Percentiles rank a stretch among this genome's conserved stretches.
These are phyloP conservation scores for Macrosoma leucophasiata DNA, from an alignment of 2,888 invertebrate genomes.

Conservation along the genomic window DNA sequence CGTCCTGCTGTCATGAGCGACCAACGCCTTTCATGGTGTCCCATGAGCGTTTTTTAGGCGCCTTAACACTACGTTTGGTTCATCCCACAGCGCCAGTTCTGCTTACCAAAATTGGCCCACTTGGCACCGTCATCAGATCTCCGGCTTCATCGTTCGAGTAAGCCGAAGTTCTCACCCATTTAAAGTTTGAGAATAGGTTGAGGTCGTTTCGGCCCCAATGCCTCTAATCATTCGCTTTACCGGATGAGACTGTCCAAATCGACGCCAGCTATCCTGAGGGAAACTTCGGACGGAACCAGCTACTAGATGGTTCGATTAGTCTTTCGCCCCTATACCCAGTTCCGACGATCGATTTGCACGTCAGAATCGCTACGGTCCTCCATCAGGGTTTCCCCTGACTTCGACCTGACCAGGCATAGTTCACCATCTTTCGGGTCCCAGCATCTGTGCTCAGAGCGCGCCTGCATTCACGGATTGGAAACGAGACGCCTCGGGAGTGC, in stretches of 20 bases:
- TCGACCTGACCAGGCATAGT: too few relatives aligned
- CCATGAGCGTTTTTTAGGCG: constrained; percentile 75
- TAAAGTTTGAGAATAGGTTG: constrained; percentile 87
- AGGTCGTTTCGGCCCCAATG: constrained; percentile 81
- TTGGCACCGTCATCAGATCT: constrained; percentile 75
- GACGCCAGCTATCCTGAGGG: constrained; percentile 82
- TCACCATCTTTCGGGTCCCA: constrained; percentile 84
- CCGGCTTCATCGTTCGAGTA: constrained; percentile 73
- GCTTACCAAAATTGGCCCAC: constrained; percentile 86
- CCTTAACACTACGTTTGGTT: constrained; percentile 83
- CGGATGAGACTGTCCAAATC: constrained; percentile 74
- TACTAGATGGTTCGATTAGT: constrained; percentile 86
- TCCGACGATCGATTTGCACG: constrained; percentile 87
- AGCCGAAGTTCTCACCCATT: constrained; percentile 82
- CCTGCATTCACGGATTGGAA: constrained; percentile 55
- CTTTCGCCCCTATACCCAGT: constrained; percentile 83
- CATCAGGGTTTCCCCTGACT: too few relatives aligned
- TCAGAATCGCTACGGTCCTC: too few relatives aligned
- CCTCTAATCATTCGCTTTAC: constrained; percentile 87
- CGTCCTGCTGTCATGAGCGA: constrained; percentile 80
- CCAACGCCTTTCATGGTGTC: constrained; percentile 67
- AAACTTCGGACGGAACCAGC: constrained; percentile 86
- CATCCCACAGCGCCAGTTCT: constrained; percentile 88
- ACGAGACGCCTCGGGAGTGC: constrained; percentile 77
- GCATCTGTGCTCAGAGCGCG: constrained; percentile 79